phyloP scores from a whole-genome alignment of 2,113 vertebrate species.

The Maccullochella peelii region DNA sequence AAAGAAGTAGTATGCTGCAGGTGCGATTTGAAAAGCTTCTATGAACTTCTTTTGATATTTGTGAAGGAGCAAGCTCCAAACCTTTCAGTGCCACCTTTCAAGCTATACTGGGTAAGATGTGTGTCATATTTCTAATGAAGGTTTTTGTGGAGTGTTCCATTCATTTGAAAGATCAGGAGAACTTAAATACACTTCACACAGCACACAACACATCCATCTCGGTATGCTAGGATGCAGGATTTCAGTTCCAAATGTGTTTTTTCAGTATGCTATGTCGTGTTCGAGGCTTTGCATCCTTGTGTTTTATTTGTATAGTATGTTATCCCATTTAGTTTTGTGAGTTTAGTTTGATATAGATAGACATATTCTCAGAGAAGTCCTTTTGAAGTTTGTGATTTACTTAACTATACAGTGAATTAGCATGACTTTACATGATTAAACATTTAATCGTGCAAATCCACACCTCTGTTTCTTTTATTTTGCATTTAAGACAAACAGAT shows the following conservation, averaged over 20 bases:
- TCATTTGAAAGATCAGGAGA: not conserved
- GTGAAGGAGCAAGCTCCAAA: not conserved
- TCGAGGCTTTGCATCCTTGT: not conserved
- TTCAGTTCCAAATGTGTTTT: not conserved
- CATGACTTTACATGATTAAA: not conserved
- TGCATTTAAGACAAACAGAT: not conserved
- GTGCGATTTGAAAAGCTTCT: not conserved
- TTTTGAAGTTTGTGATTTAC: slow-evolving; percentile 3
- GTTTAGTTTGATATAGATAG: not conserved
- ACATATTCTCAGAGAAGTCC: not conserved
- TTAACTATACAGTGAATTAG: no score
- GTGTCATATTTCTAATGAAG: not conserved
- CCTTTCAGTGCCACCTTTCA: not conserved
- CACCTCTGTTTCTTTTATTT: not conserved
- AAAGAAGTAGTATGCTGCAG: not conserved
- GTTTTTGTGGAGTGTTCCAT: not conserved
- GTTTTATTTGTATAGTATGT: not conserved
- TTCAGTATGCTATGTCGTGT: not conserved
- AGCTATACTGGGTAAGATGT: not conserved
- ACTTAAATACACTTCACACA: not conserved
- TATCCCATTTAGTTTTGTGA: not conserved
- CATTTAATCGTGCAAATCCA: not conserved
- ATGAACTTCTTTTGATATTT: not conserved
- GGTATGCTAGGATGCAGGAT: not conserved
- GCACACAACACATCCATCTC: not conserved